These are phyloP conservation scores for Oreortyx pictus DNA, from an alignment of 2,797 vertebrate genomes.

Conservation along the genomic window DNA sequence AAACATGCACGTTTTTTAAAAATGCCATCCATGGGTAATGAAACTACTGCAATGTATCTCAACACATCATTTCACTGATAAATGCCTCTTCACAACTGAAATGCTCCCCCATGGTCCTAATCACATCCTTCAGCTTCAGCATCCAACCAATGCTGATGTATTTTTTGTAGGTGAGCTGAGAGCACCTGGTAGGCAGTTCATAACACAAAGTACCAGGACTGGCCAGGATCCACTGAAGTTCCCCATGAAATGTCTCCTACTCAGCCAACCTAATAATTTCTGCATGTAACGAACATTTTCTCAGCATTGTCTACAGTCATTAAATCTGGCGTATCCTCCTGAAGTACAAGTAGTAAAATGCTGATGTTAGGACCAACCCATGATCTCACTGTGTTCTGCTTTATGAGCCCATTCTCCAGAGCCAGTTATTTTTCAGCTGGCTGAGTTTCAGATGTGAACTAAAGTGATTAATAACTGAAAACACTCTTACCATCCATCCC, in stretches of 20 bases:
- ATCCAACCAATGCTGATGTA: neutral
- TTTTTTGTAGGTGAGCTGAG: neutral
- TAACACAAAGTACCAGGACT: neutral
- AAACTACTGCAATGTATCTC: neutral
- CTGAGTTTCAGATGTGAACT: conserved; percentile 29
- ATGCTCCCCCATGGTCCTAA: neutral
- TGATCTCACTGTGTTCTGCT: neutral
- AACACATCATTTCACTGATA: neutral
- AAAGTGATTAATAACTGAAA: conserved; percentile 41
- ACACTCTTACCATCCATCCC: conserved; percentile 7
- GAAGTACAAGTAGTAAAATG: conserved; percentile 2
- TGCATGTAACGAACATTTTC: neutral
- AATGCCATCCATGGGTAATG: neutral
- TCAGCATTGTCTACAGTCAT: neutral
- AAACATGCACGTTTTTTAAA: neutral
- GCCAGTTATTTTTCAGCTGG: conserved; percentile 35
- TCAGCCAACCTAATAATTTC: conserved; percentile 23
- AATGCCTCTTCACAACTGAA: neutral
- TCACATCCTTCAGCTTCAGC: neutral
- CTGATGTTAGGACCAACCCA: neutral
- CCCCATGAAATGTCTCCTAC: neutral
- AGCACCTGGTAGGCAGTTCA: neutral
- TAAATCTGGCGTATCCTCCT: neutral
- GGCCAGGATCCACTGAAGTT: neutral
- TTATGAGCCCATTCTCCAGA: neutral